Percentiles rank a stretch among this genome's conserved stretches.
Conservation (phyloP, 2,113 vertebrate species). For the Boulengeromyrus knoepffleri region DNA sequence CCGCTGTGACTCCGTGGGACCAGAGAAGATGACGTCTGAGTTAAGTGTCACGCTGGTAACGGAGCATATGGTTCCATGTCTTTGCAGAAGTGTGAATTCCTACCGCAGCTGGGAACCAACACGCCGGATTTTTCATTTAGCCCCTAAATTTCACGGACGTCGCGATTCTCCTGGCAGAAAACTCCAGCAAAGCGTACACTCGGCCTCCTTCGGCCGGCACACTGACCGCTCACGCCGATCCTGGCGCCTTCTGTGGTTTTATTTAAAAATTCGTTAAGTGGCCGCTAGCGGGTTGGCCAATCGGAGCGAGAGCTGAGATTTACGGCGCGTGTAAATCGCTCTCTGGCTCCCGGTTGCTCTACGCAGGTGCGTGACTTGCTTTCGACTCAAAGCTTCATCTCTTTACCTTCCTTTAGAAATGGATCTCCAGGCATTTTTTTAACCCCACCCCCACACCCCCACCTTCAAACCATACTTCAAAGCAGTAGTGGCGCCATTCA, state of each 20-base stretch:
- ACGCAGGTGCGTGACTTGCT: not conserved
- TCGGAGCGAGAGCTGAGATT: not conserved
- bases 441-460: slow-evolving; percentile 33
- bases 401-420: slow-evolving; percentile 37
- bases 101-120: not conserved
- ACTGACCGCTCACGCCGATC: not conserved
- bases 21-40: slow-evolving; percentile 24
- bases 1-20: slow-evolving; percentile 9
- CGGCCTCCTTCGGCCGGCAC: not conserved
- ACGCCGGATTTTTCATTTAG: not conserved
- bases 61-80: slow-evolving; percentile 28
- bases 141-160: not conserved
- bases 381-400: not conserved
- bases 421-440: slow-evolving; percentile 23
- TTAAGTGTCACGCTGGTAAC: slow-evolving; percentile 23
- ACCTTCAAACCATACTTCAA: slow-evolving; percentile 41
- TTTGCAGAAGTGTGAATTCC: slow-evolving; percentile 27
- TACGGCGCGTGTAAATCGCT: not conserved
- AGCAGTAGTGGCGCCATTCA: slow-evolving; percentile 42
- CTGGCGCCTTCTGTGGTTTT: not conserved
- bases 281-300: not conserved
- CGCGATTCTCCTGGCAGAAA: not conserved
- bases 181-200: not conserved
- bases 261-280: not conserved
- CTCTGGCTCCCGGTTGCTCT: not conserved